Percentiles rank a stretch among this genome's conserved stretches.
phyloP scores from a whole-genome alignment of 2,888 invertebrate species.

The Lasioglossum figueresi region DNA sequence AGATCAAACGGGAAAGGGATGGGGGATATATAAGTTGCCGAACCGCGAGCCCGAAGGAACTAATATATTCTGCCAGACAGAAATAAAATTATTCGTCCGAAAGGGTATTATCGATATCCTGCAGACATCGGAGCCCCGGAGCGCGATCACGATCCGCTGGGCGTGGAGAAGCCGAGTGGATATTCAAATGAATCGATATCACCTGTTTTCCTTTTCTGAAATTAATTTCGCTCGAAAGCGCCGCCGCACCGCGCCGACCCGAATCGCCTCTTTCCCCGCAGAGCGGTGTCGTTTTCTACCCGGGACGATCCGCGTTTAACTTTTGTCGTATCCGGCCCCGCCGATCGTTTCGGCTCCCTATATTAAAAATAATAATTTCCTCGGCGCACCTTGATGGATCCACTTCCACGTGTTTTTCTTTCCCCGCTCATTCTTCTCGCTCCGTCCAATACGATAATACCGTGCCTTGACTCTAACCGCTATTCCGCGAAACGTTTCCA shows the following conservation, averaged over 20 bases:
- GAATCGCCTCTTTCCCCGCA: background rate
- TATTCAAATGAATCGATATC: conserved; percentile 79
- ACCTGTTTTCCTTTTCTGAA: conserved; percentile 71
- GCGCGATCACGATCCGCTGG: background rate
- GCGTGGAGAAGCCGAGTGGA: conserved; percentile 30
- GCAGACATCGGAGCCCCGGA: conserved; percentile 29
- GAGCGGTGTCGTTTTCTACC: conserved; percentile 21
- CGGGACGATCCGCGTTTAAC: conserved; percentile 12
- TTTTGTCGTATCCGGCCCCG: conserved; percentile 32
- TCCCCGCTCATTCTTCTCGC: background rate
- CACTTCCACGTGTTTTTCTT: background rate
- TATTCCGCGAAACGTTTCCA: background rate
- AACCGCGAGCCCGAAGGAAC: conserved; percentile 63
- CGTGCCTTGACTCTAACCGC: background rate
- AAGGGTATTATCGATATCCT: conserved; percentile 78
- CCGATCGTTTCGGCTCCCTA: conserved; percentile 41
- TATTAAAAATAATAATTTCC: conserved; percentile 72
- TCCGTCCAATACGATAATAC: background rate
- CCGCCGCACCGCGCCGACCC: background rate
- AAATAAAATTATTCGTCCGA: conserved; percentile 79
- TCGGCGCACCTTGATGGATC: conserved; percentile 32
- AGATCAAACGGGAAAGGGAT: conserved; percentile 60
- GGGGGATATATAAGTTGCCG: conserved; percentile 66
- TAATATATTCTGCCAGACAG: conserved; percentile 74
- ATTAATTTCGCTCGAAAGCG: conserved; percentile 70